Conservation (phyloP, 2,888 invertebrate genomes). For the Vandiemenella viatica region DNA sequence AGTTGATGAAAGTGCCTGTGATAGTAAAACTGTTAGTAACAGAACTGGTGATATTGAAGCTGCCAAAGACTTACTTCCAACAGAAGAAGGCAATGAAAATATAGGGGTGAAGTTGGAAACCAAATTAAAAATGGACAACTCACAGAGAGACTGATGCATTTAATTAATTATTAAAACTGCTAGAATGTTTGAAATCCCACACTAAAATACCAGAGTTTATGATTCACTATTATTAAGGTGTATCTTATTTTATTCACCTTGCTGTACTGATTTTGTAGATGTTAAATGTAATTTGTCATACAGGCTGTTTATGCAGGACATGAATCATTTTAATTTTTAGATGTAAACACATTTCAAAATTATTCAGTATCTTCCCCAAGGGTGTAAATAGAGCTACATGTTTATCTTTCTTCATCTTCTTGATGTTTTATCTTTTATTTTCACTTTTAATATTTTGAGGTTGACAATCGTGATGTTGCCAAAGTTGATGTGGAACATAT, state of each 20-base stretch:
- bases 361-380: too few species aligned
- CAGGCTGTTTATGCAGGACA: slow-evolving; percentile 6
- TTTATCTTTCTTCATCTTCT: slow-evolving; percentile 14
- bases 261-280: slow-evolving; percentile 18
- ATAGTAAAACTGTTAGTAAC: slow-evolving; percentile 33
- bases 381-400: too few species aligned
- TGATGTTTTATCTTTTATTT: too few species aligned
- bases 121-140: slow-evolving; percentile 17
- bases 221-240: slow-evolving; percentile 14
- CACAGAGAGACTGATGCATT: slow-evolving; percentile 17
- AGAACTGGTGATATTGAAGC: slow-evolving; percentile 13
- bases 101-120: slow-evolving; percentile 13
- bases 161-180: slow-evolving; percentile 1
- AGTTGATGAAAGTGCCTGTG: slow-evolving; percentile 31
- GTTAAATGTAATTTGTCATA: slow-evolving; percentile 14
- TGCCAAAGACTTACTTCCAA: slow-evolving; percentile 15
- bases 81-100: slow-evolving; percentile 7
- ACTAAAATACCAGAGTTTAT: slow-evolving; percentile 12
- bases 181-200: neutral
- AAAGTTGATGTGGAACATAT: slow-evolving; percentile 15
- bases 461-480: slow-evolving; percentile 19
- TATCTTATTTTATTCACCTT: slow-evolving; percentile 16
- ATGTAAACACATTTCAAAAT: slow-evolving; percentile 7
- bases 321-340: slow-evolving; percentile 4
- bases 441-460: slow-evolving; percentile 18